Conservation (phyloP, 64 coral and sea anemone species). For the Montipora foliosa region DNA sequence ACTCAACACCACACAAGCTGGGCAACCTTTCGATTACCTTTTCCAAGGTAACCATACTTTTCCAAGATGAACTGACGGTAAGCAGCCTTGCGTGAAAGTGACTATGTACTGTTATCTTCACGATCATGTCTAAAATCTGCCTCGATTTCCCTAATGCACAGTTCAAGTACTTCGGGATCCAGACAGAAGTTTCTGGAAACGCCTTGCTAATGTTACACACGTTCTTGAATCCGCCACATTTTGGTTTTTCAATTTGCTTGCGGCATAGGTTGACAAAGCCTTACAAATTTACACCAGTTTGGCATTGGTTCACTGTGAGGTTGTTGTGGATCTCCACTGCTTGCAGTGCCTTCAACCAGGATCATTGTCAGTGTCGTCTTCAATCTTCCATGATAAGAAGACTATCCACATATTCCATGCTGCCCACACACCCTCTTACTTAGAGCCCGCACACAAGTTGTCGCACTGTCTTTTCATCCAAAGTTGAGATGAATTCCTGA, state of each 20-base stretch:
- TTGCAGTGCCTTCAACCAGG: no score
- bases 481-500: slow-evolving; percentile 45
- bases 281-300: slow-evolving; percentile 24
- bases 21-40: slow-evolving; percentile 17
- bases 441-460: neutral
- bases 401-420: slow-evolving; percentile 48
- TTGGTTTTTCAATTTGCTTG: slow-evolving; percentile 2
- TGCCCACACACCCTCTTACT: slow-evolving; percentile 3
- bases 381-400: slow-evolving; percentile 43
- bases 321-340: no score
- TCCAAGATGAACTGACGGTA: slow-evolving; percentile 43
- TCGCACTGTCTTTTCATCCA: slow-evolving; percentile 10
- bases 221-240: slow-evolving; percentile 22
- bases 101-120: no score
- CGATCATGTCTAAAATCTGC: no score
- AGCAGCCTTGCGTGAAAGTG: no score
- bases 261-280: neutral
- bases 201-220: neutral
- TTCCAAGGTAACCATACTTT: slow-evolving; percentile 30
- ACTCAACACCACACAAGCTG: slow-evolving; percentile 45
- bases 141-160: neutral
- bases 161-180: slow-evolving; percentile 22
- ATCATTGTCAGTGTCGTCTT: neutral
- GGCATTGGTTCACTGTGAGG: no score
- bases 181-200: slow-evolving; percentile 6